Percentiles rank a stretch among this genome's conserved stretches.
These are phyloP conservation scores for Passer domesticus DNA, from an alignment of 2,113 vertebrate genomes.

Conservation along the genomic window DNA sequence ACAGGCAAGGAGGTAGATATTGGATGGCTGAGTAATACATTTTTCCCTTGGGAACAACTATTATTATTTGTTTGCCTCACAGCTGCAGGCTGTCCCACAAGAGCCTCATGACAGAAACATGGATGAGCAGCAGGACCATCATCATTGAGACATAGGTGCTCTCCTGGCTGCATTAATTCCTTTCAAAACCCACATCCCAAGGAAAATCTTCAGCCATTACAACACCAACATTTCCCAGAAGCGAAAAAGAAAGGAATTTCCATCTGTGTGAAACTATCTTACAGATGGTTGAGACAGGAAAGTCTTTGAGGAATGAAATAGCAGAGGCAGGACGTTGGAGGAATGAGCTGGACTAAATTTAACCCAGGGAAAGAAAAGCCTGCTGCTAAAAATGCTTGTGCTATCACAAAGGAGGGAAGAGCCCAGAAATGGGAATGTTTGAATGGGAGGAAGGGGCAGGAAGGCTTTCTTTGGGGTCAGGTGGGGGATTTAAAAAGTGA, in stretches of 20 bases:
- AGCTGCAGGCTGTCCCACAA: not conserved
- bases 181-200: not conserved
- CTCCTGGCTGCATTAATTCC: not conserved
- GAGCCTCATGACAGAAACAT: not conserved
- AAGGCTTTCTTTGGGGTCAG: not conserved
- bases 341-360: slow-evolving; percentile 23
- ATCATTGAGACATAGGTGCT: not conserved
- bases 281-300: not conserved
- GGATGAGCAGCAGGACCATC: not conserved
- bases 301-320: not conserved
- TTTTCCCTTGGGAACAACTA: not conserved
- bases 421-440: not conserved
- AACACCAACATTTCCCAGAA: not conserved
- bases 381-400: not conserved
- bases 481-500: not conserved
- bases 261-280: not conserved
- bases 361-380: slow-evolving; percentile 7
- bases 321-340: not conserved
- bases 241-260: not conserved
- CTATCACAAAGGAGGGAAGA: slow-evolving; percentile 36
- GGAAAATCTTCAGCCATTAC: not conserved
- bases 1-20: not conserved
- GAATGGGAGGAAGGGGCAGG: slow-evolving; percentile 22
- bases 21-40: not conserved
- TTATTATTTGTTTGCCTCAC: not conserved